These are phyloP conservation scores for Gibbula magus DNA, from an alignment of 2,888 invertebrate species.

Conservation along the genomic window DNA sequence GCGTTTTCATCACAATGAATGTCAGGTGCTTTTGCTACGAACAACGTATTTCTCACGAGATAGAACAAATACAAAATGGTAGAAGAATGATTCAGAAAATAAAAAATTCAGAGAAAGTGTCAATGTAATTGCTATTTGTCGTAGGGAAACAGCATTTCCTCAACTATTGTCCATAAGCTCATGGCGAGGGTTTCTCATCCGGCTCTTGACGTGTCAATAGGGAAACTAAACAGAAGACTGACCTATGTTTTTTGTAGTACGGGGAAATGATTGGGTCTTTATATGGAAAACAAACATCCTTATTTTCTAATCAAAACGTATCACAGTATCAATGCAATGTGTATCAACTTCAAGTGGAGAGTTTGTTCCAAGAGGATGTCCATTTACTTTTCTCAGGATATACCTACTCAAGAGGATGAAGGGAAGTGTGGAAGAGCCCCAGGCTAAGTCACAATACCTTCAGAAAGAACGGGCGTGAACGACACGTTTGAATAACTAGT, in stretches of 20 bases:
- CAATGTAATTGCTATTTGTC: too few relatives aligned
- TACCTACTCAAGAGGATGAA: background rate
- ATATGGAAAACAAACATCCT: conserved; percentile 9
- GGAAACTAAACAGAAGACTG: background rate
- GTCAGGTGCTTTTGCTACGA: too few relatives aligned
- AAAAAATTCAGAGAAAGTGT: too few relatives aligned
- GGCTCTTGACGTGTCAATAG: background rate
- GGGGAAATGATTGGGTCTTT: background rate
- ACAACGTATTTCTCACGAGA: too few relatives aligned
- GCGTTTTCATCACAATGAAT: too few relatives aligned
- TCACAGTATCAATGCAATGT: background rate
- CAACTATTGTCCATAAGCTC: too few relatives aligned
- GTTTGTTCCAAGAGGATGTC: background rate
- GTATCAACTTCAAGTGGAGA: background rate
- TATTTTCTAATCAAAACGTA: conserved; percentile 3
- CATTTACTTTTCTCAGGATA: conserved; percentile 8
- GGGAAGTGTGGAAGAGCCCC: background rate
- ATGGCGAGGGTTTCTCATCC: background rate
- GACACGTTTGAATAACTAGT: background rate
- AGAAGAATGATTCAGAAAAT: too few relatives aligned
- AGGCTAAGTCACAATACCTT: background rate
- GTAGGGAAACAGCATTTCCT: too few relatives aligned
- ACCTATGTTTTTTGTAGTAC: background rate
- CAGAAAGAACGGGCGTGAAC: background rate
- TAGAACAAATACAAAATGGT: too few relatives aligned